Evolutionary conservation across 2,797 vertebrate genomes (phyloP).

Genomic region (Semotilus atromaculatus): DNA sequence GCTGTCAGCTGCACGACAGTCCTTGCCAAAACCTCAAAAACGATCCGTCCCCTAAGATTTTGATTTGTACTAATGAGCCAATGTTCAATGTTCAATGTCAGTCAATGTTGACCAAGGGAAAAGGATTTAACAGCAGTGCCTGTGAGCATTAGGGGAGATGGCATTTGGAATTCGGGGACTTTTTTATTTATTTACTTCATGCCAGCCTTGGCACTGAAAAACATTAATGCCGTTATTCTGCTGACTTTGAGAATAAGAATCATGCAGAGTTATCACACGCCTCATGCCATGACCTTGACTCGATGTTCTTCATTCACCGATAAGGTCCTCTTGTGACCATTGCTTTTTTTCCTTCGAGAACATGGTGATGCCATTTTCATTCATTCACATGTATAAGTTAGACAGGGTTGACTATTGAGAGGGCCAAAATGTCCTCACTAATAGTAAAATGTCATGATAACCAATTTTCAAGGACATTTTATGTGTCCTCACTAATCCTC

Average conservation of each 20-base stretch:
- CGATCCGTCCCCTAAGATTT: conserved; percentile 53
- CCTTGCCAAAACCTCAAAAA: conserved; percentile 60
- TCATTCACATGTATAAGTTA: not conserved
- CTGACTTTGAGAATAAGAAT: conserved; percentile 34
- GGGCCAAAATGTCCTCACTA: not conserved
- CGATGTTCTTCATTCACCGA: not conserved
- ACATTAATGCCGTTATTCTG: conserved; percentile 35
- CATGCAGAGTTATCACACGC: conserved; percentile 27
- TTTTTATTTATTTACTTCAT: conserved; percentile 39
- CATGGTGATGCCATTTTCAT: not conserved
- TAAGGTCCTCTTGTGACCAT: not conserved
- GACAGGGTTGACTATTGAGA: not conserved
- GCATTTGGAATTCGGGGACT: conserved; percentile 50
- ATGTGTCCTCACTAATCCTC: not conserved
- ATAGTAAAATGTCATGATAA: not conserved
- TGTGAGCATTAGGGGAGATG: conserved; percentile 46
- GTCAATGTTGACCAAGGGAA: conserved; percentile 41
- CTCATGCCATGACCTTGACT: conserved; percentile 36
- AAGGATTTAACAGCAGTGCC: conserved; percentile 50
- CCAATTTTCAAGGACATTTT: not conserved
- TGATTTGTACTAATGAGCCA: conserved; percentile 53
- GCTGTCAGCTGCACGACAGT: conserved; percentile 49
- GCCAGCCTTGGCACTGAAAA: conserved; percentile 32
- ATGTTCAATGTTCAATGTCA: conserved; percentile 43
- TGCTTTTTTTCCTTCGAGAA: conserved; percentile 15